Conservation (phyloP, 2,888 invertebrate species). For the Machimus rusticus region DNA sequence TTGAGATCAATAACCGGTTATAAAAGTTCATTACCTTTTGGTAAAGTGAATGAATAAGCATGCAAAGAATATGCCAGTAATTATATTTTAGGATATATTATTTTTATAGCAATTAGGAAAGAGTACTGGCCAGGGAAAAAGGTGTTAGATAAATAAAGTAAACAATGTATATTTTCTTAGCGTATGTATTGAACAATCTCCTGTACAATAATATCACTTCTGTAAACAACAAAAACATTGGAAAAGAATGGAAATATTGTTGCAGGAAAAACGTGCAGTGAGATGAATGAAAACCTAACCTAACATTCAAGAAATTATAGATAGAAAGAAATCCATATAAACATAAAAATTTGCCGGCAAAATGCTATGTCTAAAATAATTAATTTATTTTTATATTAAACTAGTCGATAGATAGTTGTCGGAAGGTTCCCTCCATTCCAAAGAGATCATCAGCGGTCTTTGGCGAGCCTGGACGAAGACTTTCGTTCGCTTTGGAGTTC, state of each 20-base stretch:
- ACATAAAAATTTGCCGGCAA: slow-evolving; percentile 16
- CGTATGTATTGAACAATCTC: background rate
- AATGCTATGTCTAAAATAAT: background rate
- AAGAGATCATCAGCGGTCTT: slow-evolving; percentile 87
- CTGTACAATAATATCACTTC: slow-evolving; percentile 22
- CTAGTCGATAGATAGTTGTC: slow-evolving; percentile 83
- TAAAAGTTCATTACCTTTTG: background rate
- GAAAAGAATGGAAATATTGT: background rate
- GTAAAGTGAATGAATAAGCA: background rate
- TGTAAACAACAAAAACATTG: background rate
- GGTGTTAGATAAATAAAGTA: background rate
- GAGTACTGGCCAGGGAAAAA: background rate
- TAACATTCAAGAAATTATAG: background rate
- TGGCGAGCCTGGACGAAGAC: slow-evolving; percentile 82
- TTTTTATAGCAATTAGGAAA: background rate
- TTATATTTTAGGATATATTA: background rate
- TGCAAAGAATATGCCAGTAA: background rate
- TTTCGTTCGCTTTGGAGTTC: slow-evolving; percentile 78
- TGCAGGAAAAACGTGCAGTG: background rate
- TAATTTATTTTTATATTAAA: background rate
- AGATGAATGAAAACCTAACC: slow-evolving; percentile 10
- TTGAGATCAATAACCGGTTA: background rate
- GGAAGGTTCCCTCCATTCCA: slow-evolving; percentile 89
- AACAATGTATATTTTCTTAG: background rate
- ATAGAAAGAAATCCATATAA: background rate